Conservation (phyloP, 2,888 invertebrate genomes). For the Uloborus plumipes region DNA sequence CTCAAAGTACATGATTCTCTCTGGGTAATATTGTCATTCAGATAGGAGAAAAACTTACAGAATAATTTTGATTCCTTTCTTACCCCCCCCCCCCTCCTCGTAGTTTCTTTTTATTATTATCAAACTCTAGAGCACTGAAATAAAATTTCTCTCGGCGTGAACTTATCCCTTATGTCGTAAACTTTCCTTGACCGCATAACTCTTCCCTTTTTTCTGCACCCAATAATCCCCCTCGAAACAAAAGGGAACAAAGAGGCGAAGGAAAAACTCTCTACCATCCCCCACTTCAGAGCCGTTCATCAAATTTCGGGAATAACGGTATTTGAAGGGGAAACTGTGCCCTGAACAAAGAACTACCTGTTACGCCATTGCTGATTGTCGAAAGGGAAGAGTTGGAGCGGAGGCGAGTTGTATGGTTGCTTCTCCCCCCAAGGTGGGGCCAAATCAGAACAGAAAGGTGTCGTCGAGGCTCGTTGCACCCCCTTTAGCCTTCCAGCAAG, state of each 20-base stretch:
- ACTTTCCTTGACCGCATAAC: constrained; percentile 61
- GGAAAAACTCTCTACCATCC: constrained; percentile 22
- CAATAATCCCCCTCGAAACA: constrained; percentile 37
- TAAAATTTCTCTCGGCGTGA: not conserved
- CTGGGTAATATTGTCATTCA: too few relatives aligned
- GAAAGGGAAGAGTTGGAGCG: constrained; percentile 28
- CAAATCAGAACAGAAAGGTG: constrained; percentile 6
- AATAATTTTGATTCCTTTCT: too few relatives aligned
- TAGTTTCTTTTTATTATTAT: constrained; percentile 1
- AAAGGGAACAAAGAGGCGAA: constrained; percentile 20
- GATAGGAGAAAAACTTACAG: too few relatives aligned
- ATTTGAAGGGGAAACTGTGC: constrained; percentile 26
- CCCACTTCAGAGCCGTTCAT: constrained; percentile 35
- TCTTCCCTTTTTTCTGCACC: constrained; percentile 32
- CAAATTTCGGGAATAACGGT: constrained; percentile 27
- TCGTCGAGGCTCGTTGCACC: too few relatives aligned
- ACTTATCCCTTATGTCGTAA: constrained; percentile 6
- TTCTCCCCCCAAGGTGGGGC: constrained; percentile 33
- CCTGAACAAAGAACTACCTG: constrained; percentile 42
- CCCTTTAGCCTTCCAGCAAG: too few relatives aligned
- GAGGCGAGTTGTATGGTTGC: constrained; percentile 18
- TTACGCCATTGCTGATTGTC: constrained; percentile 39
- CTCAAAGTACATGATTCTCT: too few relatives aligned
- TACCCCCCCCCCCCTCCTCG: too few relatives aligned
- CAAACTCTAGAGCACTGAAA: not conserved